Percentiles rank a stretch among this genome's conserved stretches.
phyloP scores from a whole-genome alignment of 1,140 invertebrate genomes.

The Plodia interpunctella region DNA sequence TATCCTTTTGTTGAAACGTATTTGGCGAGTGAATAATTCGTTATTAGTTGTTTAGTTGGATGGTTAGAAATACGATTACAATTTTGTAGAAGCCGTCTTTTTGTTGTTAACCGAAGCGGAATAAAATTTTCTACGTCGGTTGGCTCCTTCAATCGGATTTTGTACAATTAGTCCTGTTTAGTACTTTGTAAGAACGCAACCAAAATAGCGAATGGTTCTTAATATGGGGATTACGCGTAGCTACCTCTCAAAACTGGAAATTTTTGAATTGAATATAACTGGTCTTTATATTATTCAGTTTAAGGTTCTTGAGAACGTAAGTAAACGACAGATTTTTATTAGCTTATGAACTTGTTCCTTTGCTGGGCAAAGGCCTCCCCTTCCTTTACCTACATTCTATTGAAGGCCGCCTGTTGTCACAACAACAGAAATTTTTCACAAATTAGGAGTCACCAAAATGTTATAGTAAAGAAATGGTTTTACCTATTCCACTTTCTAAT shows the following conservation, averaged over 20 bases:
- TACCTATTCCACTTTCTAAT: too few species aligned
- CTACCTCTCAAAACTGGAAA: neutral
- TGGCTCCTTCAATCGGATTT: slow-evolving; percentile 55
- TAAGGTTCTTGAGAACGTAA: slow-evolving; percentile 3
- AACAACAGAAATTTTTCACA: too few species aligned
- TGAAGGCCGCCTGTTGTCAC: too few species aligned
- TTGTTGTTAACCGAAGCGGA: slow-evolving; percentile 44
- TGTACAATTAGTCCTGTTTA: slow-evolving; percentile 55
- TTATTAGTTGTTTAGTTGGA: slow-evolving; percentile 46
- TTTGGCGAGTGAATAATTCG: slow-evolving; percentile 48
- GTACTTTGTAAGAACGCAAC: slow-evolving; percentile 41
- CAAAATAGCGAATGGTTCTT: slow-evolving; percentile 31
- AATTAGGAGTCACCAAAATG: too few species aligned
- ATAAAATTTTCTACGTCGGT: slow-evolving; percentile 53
- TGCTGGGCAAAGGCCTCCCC: too few species aligned
- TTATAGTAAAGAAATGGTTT: too few species aligned
- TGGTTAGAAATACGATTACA: slow-evolving; percentile 49
- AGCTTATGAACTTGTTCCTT: too few species aligned
- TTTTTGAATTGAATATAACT: neutral
- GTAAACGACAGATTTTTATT: too few species aligned
- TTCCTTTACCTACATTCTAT: too few species aligned
- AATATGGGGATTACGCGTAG: neutral
- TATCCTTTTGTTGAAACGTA: slow-evolving; percentile 20
- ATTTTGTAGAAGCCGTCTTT: slow-evolving; percentile 45
- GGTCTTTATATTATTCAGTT: neutral